Conservation (phyloP, 2,888 invertebrate species). For the Hipparchia sbordonii region DNA sequence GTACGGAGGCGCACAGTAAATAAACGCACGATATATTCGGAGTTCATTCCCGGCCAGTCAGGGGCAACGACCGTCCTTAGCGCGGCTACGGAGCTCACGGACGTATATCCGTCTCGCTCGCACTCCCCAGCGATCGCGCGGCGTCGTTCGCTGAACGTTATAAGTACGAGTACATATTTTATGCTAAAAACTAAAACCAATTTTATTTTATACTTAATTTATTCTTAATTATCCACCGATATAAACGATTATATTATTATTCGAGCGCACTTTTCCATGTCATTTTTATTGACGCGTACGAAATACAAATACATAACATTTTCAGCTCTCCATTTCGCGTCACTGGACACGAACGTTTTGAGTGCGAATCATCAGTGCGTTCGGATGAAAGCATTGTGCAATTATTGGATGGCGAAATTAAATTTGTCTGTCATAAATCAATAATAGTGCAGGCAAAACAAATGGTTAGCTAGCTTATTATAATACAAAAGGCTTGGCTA, state of each 20-base stretch:
- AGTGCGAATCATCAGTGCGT: slow-evolving; percentile 31
- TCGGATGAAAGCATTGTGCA: slow-evolving; percentile 31
- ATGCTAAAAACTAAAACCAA: slow-evolving; percentile 49
- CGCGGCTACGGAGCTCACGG: slow-evolving; percentile 68
- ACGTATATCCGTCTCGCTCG: slow-evolving; percentile 63
- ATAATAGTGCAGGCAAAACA: slow-evolving; percentile 35
- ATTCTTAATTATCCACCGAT: slow-evolving; percentile 39
- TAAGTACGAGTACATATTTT: neutral
- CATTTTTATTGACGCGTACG: slow-evolving; percentile 27
- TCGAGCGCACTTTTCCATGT: slow-evolving; percentile 31
- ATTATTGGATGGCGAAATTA: slow-evolving; percentile 40
- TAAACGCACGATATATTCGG: slow-evolving; percentile 75
- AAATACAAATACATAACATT: slow-evolving; percentile 18
- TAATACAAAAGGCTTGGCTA: neutral
- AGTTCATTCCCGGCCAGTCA: slow-evolving; percentile 79
- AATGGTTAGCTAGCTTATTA: slow-evolving; percentile 11
- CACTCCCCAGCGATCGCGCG: slow-evolving; percentile 55
- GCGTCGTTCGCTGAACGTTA: slow-evolving; percentile 53
- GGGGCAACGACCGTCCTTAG: slow-evolving; percentile 83
- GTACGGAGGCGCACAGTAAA: slow-evolving; percentile 48
- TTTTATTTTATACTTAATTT: slow-evolving; percentile 48
- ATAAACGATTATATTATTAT: slow-evolving; percentile 31
- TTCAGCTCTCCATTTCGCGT: slow-evolving; percentile 36
- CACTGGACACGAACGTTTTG: slow-evolving; percentile 35
- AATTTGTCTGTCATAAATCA: slow-evolving; percentile 39